Base-by-base conservation (phyloP, 2,888 invertebrate genomes). In the Chalcis sispes region DNA sequence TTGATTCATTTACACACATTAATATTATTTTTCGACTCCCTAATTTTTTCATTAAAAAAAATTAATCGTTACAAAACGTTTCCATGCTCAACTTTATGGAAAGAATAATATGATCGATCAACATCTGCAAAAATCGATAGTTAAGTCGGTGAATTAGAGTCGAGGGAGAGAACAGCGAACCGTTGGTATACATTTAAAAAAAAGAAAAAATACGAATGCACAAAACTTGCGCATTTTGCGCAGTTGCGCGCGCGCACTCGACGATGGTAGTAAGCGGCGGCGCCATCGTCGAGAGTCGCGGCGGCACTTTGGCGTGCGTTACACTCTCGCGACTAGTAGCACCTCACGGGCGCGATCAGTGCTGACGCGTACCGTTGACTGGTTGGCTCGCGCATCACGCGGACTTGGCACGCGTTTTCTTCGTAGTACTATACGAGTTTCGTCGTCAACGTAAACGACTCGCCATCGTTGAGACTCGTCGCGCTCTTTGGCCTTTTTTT, bases 321-420 rank as follows among this genome's bases (percentile, higher is more conserved):
- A 36, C 56, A 13, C 46, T 56, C 62, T 29, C 13, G 72, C 66
- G 75, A 64, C 48, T 52, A 15, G 75, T 50, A 72, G 75, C 73
- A 42, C 46, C 77, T 77, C 71, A 73, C 79, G 59, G 75, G 75
- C 75, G 67, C 67, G 56, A 69, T 79, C 79, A 78, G 79, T 79
- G 76, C 75, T 72, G 79, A 80, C 79, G 80, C 79, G 80, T 75
- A 75, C 74, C 77, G 74, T 78, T 64, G 23, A 58, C 50, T 15
- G 29, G 15, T 23, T 27, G 40, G 40, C 59, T 46, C 46, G 46
- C n/a, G n/a, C 13, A n/a, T 5, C 4, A 15, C 46, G n/a, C 46
- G 36, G 4, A 10, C 10, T 36, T 36, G 4, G 10, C 36, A 10
- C 36, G 36, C 10, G 10, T 10, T 4, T 36, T 36, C 10, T 36